Conservation (phyloP, 2,888 invertebrate species). For the Microdon myrmicae region DNA sequence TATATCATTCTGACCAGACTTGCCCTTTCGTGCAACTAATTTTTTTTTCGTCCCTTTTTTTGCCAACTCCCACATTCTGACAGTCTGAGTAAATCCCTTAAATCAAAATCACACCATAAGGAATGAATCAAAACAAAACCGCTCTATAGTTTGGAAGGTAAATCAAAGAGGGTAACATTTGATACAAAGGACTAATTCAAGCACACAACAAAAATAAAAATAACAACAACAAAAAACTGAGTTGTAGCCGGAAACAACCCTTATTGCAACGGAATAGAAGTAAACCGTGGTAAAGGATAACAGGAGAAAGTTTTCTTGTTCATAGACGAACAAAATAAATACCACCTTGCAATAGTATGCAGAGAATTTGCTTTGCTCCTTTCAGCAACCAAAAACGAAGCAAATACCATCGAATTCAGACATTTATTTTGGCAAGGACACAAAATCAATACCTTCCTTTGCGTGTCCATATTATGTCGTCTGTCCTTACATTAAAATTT, state of each 20-base stretch:
- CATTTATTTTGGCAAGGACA: slow-evolving; percentile 45
- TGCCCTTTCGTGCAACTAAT: too few species aligned
- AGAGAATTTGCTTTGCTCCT: slow-evolving; percentile 33
- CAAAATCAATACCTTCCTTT: slow-evolving; percentile 46
- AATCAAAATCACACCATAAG: slow-evolving; percentile 21
- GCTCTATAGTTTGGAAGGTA: slow-evolving; percentile 16
- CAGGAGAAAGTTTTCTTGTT: too few species aligned
- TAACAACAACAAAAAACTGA: slow-evolving; percentile 18
- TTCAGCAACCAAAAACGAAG: slow-evolving; percentile 1
- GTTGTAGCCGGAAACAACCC: too few species aligned
- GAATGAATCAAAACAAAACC: slow-evolving; percentile 34
- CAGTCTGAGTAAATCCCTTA: too few species aligned
- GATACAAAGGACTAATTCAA: slow-evolving; percentile 31
- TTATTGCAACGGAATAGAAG: too few species aligned
- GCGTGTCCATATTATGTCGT: slow-evolving; percentile 42
- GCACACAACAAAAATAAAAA: slow-evolving; percentile 28
- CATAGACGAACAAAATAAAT: slow-evolving; percentile 25
- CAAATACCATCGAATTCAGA: slow-evolving; percentile 5
- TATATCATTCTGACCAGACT: too few species aligned
- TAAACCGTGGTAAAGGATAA: too few species aligned
- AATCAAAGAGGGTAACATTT: slow-evolving; percentile 20
- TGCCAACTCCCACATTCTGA: too few species aligned
- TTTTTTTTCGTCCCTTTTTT: too few species aligned
- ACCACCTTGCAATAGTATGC: slow-evolving; percentile 24
- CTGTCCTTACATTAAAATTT: slow-evolving; percentile 46